Base-by-base conservation (phyloP, 53 echinoderm and acorn worm species). In the Echinometra lucunter region DNA sequence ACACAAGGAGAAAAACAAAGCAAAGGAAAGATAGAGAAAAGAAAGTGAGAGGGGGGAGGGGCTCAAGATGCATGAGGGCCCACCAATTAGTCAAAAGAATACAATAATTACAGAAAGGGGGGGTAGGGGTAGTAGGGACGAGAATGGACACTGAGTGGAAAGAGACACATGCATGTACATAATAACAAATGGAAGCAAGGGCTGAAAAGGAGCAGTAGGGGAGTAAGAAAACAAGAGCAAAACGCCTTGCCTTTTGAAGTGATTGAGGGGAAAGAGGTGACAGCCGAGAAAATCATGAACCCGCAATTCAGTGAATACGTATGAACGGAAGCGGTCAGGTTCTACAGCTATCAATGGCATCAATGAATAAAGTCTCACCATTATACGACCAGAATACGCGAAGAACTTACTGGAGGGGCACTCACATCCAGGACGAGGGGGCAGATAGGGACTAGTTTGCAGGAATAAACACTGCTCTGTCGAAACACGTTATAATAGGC, bases 241-340 rank as follows among this genome's bases (percentile, higher is more conserved):
- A 37, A 37, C 15, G 38, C 11, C n/a, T n/a, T n/a, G n/a, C n/a
- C 75, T 18, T 9, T 75, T 15, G 21, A 37, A 75, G 75, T 75
- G 40, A 75, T 75, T 75, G 38, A 75, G 75, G 40, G 4, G 75
- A 75, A 40, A 37, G 75, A 19, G 75, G 75, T 28, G 40, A 40
- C 75, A 75, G 19, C 75, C 75, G 38, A 75, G 75, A 75, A 75
- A 75, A 75, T 75, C 75, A 37, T 75, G 75, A 75, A 75, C 75
- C 11, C n/a, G n/a, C n/a, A n/a, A 11, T 9, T 13, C 13, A 15
- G 38, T 18, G 75, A 75, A 75, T 75, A 40, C 21, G 75, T 75
- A 75, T 75, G 75, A 75, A 40, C 40, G 75, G 75, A 75, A 38
- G 75, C 75, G 75, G 75, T 75, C 75, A 75, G n/a, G 18, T 75